Evolutionary conservation across 2,113 vertebrate species (phyloP).

Genomic region (Syngnathoides biaculeatus): DNA sequence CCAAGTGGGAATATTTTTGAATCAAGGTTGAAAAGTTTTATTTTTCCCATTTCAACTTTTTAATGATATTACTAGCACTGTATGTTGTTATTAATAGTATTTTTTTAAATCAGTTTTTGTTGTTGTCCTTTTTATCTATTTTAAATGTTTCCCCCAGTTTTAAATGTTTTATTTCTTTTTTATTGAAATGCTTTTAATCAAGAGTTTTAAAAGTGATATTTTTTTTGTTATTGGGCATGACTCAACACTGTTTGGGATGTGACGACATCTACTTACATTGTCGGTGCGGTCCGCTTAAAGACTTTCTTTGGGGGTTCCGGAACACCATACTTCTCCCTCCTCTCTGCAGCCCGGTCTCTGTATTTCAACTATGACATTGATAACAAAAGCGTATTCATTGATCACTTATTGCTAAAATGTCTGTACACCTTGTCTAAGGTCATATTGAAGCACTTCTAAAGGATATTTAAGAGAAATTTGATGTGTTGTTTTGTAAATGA

Average conservation of each 20-base stretch:
- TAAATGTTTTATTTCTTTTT: not conserved
- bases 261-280: slow-evolving; percentile 32
- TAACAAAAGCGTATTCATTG: not conserved
- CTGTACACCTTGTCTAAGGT: not conserved
- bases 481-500: not conserved
- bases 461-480: not conserved
- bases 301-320: slow-evolving; percentile 89
- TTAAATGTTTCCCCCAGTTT: no score
- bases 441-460: not conserved
- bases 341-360: slow-evolving; percentile 90
- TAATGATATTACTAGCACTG: no score
- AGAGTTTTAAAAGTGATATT: not conserved
- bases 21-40: no score
- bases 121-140: no score
- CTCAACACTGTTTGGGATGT: not conserved
- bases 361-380: slow-evolving; percentile 82
- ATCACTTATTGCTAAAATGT: not conserved
- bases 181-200: no score
- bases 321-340: slow-evolving; percentile 89
- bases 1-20: no score
- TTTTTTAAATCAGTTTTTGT: no score
- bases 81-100: no score
- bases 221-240: not conserved
- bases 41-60: no score
- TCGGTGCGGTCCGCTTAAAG: slow-evolving; percentile 63